A percentile compares a stretch with the other conserved stretches of the same genome.
Evolutionary conservation across 2,113 vertebrate genomes (phyloP).

Genomic region (Saimiri boliviensis): DNA sequence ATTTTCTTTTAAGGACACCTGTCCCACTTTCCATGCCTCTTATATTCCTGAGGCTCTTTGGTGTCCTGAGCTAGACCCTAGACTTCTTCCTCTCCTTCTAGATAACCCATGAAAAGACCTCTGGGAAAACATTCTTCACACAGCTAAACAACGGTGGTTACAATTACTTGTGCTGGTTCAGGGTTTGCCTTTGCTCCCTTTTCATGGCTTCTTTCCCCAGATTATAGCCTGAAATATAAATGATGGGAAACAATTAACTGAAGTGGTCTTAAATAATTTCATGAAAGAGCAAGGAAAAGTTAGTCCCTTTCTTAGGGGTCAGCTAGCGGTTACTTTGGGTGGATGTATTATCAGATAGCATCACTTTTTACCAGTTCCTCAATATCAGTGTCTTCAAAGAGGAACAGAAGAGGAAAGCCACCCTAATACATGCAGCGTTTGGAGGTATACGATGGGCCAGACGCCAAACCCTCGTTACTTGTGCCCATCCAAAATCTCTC

Average conservation of each 20-base stretch:
- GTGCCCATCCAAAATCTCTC: not conserved
- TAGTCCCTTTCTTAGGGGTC: not conserved
- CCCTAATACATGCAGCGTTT: not conserved
- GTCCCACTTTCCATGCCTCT: not conserved
- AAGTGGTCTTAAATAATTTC: not conserved
- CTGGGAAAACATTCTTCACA: not conserved
- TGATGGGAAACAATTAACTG: not conserved
- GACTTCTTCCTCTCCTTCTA: not conserved
- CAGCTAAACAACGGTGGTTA: rapidly evolving
- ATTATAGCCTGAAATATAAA: not conserved
- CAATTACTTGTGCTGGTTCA: not conserved
- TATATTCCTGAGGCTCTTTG: not conserved
- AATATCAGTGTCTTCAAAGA: not conserved
- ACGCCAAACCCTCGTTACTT: not conserved
- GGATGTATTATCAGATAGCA: not conserved
- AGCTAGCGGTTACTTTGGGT: not conserved
- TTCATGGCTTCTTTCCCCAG: not conserved
- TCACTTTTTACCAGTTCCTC: not conserved
- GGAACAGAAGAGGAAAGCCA: not conserved
- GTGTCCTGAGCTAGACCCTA: not conserved
- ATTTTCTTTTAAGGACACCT: not conserved
- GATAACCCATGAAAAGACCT: rapidly evolving
- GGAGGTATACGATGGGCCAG: not conserved
- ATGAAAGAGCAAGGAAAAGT: not conserved
- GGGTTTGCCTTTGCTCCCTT: not conserved